Evolutionary conservation across 2,888 invertebrate species (phyloP), one percentile per base, ranked within the genome.

Genomic region (Atrina japonica): DNA sequence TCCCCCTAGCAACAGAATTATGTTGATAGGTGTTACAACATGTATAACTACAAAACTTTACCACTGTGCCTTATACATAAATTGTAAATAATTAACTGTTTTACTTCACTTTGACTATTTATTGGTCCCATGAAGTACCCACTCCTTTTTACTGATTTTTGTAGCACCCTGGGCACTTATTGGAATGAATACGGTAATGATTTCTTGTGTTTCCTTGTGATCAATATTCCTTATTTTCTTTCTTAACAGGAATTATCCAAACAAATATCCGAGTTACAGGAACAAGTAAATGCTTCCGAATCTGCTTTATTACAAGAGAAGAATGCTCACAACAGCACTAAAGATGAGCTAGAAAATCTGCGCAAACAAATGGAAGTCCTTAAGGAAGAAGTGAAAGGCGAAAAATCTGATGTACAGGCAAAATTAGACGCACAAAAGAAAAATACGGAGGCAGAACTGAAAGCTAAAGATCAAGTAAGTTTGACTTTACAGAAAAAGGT

Each of bases 261-360:
- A 21, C 76, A 82, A 50, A 52, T 82, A 0, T 70, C 76, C 25
- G 70, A 75, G 2, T 60, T 80, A 18, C 79, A 78, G 65, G 77
- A 76, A 59, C 81, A 86, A 66, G 59, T 82, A 11, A 84, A 84
- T 52, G 61, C 64, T 29, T 73, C 83, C 35, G 86, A 87, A 56
- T 73, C 80, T 6, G 81, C 79, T 14, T 73, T 86, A 41, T 74
- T 79, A 60, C 80, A 86, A 68, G 88, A 88, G 77, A 78, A 76
- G 52, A 69, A 80, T 16, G 83, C 85, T 1, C 88, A 88, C 66
- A 82, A 82, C 18, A 75, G 78, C 66, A 87, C 87, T 0, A 70
- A 80, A 16, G 84, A 83, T 25, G 86, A 88, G 70, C 75, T 88
- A 49, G 88, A 88, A 59, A 80, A 80, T 0, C 72, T 86, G n/a